Evolutionary conservation across 64 coral and sea anemone species (phyloP), one percentile per base, ranked within the genome.

Genomic region (Montipora cactus): DNA sequence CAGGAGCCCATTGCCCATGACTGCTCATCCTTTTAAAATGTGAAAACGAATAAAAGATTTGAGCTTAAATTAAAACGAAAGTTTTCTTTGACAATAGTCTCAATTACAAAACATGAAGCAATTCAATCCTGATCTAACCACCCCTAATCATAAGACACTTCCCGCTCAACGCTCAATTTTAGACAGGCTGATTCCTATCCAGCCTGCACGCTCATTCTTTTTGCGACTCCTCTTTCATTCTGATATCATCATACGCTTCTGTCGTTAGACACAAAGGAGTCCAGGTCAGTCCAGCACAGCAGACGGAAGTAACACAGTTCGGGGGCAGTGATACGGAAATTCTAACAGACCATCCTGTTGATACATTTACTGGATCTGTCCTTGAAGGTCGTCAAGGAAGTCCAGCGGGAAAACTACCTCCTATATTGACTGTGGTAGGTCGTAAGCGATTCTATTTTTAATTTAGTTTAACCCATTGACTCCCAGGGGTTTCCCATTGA

Each of bases 341-440:
- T 16, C 90, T 78, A 22, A 57, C 79, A 48, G 91, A 94, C 44
- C 86, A 77, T 12, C 77, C 80, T 59, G 55, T 49, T 1, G 55
- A 51, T 5, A 89, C 89, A 5, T 75, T 78, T 2, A 89, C 83
- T 51, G 89, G 16, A 20, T 73, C 75, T 57, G 48, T 87, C 55
- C 74, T 90, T 59, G 89, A 93, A 61, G 92, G 92, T 53, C 80
- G 77, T 16, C 95, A 97, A 57, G 95, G 88, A 13, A 91, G 91
- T 52, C 96, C 96, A 49, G 87, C 94, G 44, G 94, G 96, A 80
- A 95, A 93, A 22, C 80, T 98, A 50, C 96, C 96, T 48, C 96
- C 96, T 8, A 13, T 98, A 44, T 28, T 49, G 76, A 61, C 74
- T 52, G 50, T 50, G 67, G 93, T 94, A 88, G 75, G 68, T 15